Percentiles rank a stretch among this genome's conserved stretches.
These are phyloP conservation scores for Setipinna tenuifilis DNA, from an alignment of 2,797 vertebrate species.

Conservation along the genomic window DNA sequence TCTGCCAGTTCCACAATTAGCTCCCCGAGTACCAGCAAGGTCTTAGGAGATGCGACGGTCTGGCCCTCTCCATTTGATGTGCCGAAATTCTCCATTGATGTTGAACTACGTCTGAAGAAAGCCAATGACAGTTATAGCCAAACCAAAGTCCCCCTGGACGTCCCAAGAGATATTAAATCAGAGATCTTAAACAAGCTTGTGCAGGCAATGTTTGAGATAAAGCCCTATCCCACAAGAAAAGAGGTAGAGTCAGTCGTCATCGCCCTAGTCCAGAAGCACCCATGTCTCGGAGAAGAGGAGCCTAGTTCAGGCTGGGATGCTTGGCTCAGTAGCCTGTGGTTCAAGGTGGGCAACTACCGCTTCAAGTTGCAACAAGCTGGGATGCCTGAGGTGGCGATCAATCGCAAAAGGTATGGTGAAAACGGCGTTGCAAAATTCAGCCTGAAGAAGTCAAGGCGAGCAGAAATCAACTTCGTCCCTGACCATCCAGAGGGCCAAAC, in stretches of 20 bases:
- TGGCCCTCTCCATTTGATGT: slow-evolving; percentile 34
- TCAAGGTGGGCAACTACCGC: too few relatives aligned
- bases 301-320: background rate
- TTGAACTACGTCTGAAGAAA: slow-evolving; percentile 31
- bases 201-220: slow-evolving; percentile 18
- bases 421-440: background rate
- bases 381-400: background rate
- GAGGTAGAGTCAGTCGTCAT: slow-evolving; percentile 10
- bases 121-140: slow-evolving; percentile 30
- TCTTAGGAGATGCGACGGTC: background rate
- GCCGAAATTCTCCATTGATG: slow-evolving; percentile 33
- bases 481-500: background rate
- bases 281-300: background rate
- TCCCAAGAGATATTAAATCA: slow-evolving; percentile 34
- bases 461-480: background rate
- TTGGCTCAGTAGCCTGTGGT: too few relatives aligned
- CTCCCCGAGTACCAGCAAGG: background rate
- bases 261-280: background rate
- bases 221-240: background rate
- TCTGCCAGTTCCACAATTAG: background rate
- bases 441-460: background rate
- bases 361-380: background rate
- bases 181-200: slow-evolving; percentile 31
- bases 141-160: slow-evolving; percentile 27
- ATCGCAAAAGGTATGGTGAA: background rate